phyloP scores from a whole-genome alignment of 2,113 vertebrate species.

The Sylvia atricapilla region DNA sequence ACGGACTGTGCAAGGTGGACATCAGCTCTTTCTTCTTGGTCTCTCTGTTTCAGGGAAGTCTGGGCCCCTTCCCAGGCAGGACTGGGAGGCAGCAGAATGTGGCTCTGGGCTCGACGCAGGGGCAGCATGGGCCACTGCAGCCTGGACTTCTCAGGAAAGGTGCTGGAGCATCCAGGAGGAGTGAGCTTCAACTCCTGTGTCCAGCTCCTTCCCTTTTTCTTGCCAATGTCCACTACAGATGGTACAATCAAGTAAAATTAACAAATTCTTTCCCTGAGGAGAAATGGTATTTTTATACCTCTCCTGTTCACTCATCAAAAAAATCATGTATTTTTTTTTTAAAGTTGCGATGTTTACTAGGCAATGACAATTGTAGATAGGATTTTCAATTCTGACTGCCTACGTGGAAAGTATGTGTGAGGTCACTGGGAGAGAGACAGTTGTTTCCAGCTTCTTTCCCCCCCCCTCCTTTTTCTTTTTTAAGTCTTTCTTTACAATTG shows the following conservation, averaged over 20 bases:
- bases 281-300: neutral
- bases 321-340: neutral
- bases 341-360: neutral
- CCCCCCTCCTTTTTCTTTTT: neutral
- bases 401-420: neutral
- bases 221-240: neutral
- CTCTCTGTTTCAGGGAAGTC: neutral
- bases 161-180: accelerated
- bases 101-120: accelerated
- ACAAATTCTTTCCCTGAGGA: neutral
- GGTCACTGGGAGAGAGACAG: neutral
- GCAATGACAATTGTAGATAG: neutral
- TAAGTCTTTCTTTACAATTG: slow-evolving; percentile 21
- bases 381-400: neutral
- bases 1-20: accelerated
- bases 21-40: neutral
- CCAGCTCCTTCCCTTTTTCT: neutral
- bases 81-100: neutral
- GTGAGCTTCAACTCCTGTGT: neutral
- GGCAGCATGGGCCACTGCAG: accelerated
- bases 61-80: accelerated
- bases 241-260: neutral
- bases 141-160: accelerated
- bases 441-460: neutral
- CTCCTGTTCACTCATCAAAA: neutral